A percentile compares a stretch with the other conserved stretches of the same genome.
These are phyloP conservation scores for Tinea trinotella DNA, from an alignment of 2,888 invertebrate genomes.

Conservation along the genomic window DNA sequence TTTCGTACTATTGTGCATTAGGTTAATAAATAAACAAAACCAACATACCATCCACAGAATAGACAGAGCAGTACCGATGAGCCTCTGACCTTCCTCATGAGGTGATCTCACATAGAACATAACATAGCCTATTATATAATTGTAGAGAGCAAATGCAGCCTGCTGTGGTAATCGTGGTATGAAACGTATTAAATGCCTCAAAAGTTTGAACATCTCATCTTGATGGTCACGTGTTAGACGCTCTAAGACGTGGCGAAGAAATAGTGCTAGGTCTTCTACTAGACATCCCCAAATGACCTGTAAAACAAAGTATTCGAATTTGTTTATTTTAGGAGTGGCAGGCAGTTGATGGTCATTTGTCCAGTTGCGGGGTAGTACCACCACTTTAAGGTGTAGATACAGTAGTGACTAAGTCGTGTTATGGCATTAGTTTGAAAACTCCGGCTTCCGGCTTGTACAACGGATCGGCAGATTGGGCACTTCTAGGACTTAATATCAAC, in stretches of 20 bases:
- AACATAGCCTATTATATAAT: conserved; percentile 98
- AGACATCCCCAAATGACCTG: conserved; percentile 98
- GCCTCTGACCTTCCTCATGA: conserved; percentile 94
- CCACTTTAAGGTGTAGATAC: too few species aligned
- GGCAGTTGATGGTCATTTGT: too few species aligned
- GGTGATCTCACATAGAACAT: conserved; percentile 99
- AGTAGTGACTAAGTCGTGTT: too few species aligned
- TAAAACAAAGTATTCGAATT: neutral
- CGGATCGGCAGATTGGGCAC: too few species aligned
- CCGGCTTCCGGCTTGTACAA: too few species aligned
- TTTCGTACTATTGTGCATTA: too few species aligned
- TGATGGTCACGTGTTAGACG: conserved; percentile 93
- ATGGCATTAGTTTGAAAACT: too few species aligned
- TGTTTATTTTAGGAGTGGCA: neutral
- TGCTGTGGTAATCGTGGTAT: conserved; percentile 95
- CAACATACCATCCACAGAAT: conserved; percentile 92
- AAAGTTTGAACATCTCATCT: conserved; percentile 93
- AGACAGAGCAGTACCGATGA: conserved; percentile 95
- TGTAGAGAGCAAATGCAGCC: conserved; percentile 97
- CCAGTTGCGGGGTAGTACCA: too few species aligned
- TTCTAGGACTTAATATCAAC: too few species aligned
- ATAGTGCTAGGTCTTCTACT: conserved; percentile 97
- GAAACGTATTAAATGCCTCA: conserved; percentile 93
- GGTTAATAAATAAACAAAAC: too few species aligned
- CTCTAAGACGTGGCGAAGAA: conserved; percentile 95